phyloP scores from a whole-genome alignment of 2,888 invertebrate species.

The Drosophila limbata region DNA sequence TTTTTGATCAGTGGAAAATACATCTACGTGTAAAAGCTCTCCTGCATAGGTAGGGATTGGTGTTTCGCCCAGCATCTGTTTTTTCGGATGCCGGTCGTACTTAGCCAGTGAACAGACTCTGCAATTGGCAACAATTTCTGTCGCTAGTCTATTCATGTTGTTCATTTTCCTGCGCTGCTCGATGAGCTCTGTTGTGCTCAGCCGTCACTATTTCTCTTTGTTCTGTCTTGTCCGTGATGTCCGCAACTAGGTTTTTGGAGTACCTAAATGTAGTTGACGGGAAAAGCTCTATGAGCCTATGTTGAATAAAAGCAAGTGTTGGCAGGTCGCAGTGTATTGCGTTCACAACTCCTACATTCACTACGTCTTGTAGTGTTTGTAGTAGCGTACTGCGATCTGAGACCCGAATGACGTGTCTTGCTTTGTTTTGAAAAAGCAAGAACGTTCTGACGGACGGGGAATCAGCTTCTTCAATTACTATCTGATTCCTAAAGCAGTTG shows the following conservation, averaged over 20 bases:
- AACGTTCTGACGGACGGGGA: conserved; percentile 14
- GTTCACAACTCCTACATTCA: not conserved
- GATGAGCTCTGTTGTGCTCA: conserved; percentile 7
- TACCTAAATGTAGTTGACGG: conserved; percentile 8
- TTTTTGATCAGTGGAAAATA: conserved; percentile 5
- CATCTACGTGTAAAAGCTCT: conserved; percentile 6
- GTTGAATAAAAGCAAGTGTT: conserved; percentile 6
- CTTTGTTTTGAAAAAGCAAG: conserved; percentile 40
- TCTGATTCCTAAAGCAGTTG: conserved; percentile 55
- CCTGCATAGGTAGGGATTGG: conserved; percentile 1
- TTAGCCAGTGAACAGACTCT: conserved; percentile 5
- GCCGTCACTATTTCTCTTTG: conserved; percentile 8
- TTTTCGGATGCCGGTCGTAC: conserved; percentile 7
- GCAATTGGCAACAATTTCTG: conserved; percentile 3
- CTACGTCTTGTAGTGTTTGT: not conserved
- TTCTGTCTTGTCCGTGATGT: conserved; percentile 1
- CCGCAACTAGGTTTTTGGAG: conserved; percentile 1
- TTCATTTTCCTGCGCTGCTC: conserved; percentile 11
- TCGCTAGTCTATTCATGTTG: conserved; percentile 1
- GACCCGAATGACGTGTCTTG: conserved; percentile 31
- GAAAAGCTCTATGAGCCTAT: conserved; percentile 1
- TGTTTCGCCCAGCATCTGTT: conserved; percentile 8
- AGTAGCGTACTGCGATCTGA: conserved; percentile 16
- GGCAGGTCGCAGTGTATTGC: conserved; percentile 15
- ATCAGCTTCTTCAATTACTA: conserved; percentile 39